phyloP scores from a whole-genome alignment of 1,140 invertebrate species.

The Ladona fulva region DNA sequence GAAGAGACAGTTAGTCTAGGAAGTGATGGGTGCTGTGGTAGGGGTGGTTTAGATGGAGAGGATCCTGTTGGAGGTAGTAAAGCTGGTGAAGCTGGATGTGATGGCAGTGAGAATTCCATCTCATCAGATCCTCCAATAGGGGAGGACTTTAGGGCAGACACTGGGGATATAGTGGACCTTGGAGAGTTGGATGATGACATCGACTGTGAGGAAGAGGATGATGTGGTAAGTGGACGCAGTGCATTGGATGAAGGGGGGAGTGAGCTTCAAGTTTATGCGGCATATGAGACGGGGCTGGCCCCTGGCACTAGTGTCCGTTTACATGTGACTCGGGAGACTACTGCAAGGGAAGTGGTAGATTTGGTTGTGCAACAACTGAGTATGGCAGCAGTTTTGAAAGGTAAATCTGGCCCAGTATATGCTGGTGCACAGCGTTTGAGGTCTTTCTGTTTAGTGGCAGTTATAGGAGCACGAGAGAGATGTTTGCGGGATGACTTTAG shows the following conservation, averaged over 20 bases:
- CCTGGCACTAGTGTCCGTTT: constrained; percentile 85
- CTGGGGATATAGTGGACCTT: background rate
- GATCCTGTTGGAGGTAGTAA: background rate
- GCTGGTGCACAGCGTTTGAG: constrained; percentile 58
- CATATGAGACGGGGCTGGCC: constrained; percentile 88
- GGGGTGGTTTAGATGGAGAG: background rate
- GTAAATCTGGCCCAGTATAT: constrained; percentile 73
- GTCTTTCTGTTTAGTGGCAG: constrained; percentile 88
- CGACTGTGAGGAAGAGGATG: background rate
- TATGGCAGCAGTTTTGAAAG: constrained; percentile 80
- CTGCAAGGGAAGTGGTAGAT: constrained; percentile 86
- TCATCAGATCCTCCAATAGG: background rate
- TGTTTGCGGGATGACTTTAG: constrained; percentile 89
- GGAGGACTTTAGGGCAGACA: background rate
- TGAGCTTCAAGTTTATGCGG: constrained; percentile 67
- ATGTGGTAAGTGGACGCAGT: background rate
- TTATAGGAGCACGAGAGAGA: constrained; percentile 83
- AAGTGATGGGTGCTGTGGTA: background rate
- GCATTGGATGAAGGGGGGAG: background rate
- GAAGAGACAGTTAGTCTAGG: background rate
- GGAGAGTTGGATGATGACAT: background rate
- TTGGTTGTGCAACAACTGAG: constrained; percentile 89
- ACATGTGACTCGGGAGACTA: constrained; percentile 82
- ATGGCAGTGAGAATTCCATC: background rate
- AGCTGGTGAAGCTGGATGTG: background rate